Base-by-base conservation (phyloP, 2,797 vertebrate species). In the Carapus acus region DNA sequence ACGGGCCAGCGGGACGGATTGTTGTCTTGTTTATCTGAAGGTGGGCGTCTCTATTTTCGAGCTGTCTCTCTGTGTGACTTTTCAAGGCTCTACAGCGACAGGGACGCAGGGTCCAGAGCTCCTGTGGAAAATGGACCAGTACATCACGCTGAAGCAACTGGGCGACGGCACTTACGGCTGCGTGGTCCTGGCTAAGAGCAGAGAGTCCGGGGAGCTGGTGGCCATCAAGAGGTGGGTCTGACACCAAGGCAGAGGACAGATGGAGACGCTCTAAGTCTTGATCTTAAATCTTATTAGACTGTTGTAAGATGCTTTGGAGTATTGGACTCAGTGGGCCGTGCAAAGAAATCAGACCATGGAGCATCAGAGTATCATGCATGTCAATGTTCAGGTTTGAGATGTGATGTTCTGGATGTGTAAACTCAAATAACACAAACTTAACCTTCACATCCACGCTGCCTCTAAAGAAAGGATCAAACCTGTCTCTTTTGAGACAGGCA, bases 101-200 rank as follows among this genome's bases (percentile, higher is more conserved):
- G 69, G 47, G 18, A 69, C 42, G 58, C 56, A 21, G 52, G 60
- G 17, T 39, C 49, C 12, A 27, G 31, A 37, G n/a, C 43, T 40
- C 52, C 34, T 58, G 40, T 66, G 66, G 66, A 78, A 29, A 73
- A 93, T 98, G 93, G 94, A 94, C 64, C 91, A 92, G n/a, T 97
- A 96, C 54, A 91, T 90, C 6, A 90, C 90, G 3, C 85, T 94
- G 76, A 91, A 87, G 67, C 94, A 95, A 63, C 68, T 97, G 34
- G 93, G 94, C 1, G 94, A 96, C 3, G 94, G 94, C 58, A 96
- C 93, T 2, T 96, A 95, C 0, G 93, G 94, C 59, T 93, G 91
- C 0, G 94, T 97, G 37, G 67, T 96, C 12, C 90, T 97, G 91
- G 93, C 90, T 36, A 94, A 87, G 77, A 96, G 88, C 81, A 93